phyloP scores from a whole-genome alignment of 1,140 invertebrate genomes.

The Neocloeon triangulifer region DNA sequence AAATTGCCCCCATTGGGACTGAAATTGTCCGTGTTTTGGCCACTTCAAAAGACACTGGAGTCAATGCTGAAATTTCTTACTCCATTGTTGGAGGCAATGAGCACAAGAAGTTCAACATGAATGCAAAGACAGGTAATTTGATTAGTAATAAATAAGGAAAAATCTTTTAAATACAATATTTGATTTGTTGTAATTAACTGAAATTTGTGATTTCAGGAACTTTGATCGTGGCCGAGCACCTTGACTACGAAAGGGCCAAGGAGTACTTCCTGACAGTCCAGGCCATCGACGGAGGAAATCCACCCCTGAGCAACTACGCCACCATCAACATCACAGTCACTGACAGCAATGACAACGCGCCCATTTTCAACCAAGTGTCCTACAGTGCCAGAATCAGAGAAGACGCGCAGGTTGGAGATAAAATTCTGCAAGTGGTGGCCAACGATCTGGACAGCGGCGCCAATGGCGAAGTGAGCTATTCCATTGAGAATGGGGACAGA shows the following conservation, averaged over 20 bases:
- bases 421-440: slow-evolving; percentile 45
- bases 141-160: not conserved
- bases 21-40: slow-evolving; percentile 64
- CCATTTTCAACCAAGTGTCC: slow-evolving; percentile 54
- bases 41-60: slow-evolving; percentile 74
- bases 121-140: slow-evolving; percentile 31
- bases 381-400: slow-evolving; percentile 61
- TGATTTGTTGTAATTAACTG: slow-evolving; percentile 3
- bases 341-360: slow-evolving; percentile 79
- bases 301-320: slow-evolving; percentile 64
- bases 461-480: slow-evolving; percentile 57
- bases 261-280: slow-evolving; percentile 78
- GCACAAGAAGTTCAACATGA: slow-evolving; percentile 59
- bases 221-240: slow-evolving; percentile 45
- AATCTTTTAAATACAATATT: no score
- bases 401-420: slow-evolving; percentile 43
- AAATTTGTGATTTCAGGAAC: slow-evolving; percentile 23
- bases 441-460: slow-evolving; percentile 60
- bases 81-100: slow-evolving; percentile 72
- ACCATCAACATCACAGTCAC: slow-evolving; percentile 68
- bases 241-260: slow-evolving; percentile 66
- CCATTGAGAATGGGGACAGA: slow-evolving; percentile 54
- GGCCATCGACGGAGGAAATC: slow-evolving; percentile 66
- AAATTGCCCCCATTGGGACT: slow-evolving; percentile 46
- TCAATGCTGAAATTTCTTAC: slow-evolving; percentile 83